Evolutionary conservation across 2,888 invertebrate genomes (phyloP), one percentile per base, ranked within the genome.

Genomic region (Euphydryas editha): DNA sequence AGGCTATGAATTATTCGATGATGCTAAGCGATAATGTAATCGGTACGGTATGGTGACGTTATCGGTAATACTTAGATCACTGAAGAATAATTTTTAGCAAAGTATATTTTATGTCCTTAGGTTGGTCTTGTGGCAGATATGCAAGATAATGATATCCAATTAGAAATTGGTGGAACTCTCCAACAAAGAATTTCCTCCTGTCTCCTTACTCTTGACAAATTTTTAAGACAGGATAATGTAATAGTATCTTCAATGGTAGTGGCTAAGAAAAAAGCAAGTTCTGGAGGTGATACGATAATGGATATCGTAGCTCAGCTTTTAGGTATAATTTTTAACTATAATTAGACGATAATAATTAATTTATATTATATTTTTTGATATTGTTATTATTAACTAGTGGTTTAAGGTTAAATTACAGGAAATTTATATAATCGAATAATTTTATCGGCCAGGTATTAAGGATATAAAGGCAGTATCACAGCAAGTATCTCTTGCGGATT

Each of bases 131-230:
- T 97, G 17, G 95, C 96, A 6, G 96, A 97, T 62, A 94, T 95
- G 94, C 93, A 94, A 71, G 95, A 95, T 66, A 94, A 95, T 1
- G 94, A 95, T 70, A 93, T 95, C 24, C 95, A 95, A 71, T 84
- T 95, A 36, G 94, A 95, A 69, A 95, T 95, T 51, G 94, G 95
- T 59, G 98, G 98, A 11, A 98, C 98, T 0, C 88, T 97, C 3
- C 97, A 97, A 69, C 98, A 98, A 83, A 94, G 95, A 73, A 96
- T 98, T 77, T 94, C 95, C 0, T 97, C 97, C 0, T 98, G 98
- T 80, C 90, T 98, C 15, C 90, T 95, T 37, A 94, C 95, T 1
- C 86, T 98, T 37, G 96, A 96, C 78, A 91, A 89, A 46, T 94
- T 99, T 85, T 87, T 99, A 62, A 94, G 94, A 69, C 95, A 95